Evolutionary conservation across 2,888 invertebrate species (phyloP), one percentile per base, ranked within the genome.

Genomic region (Coecobrya sp.): DNA sequence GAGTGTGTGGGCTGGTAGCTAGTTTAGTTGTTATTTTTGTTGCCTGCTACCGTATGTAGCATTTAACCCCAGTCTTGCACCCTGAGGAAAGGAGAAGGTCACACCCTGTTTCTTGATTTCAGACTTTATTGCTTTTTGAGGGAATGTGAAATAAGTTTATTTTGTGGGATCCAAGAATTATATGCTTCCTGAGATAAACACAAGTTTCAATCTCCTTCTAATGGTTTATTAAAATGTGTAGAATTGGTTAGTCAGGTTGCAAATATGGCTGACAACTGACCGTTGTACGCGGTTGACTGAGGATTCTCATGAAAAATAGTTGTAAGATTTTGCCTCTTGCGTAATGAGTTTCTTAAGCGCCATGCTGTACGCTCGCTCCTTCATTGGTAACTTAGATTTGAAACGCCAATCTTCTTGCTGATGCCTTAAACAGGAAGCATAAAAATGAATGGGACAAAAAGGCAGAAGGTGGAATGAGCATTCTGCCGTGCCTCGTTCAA

Each of bases 31-130:
- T 82, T 62, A 79, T 68, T 88, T 88, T 88, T 49, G 79, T 27
- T 42, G 59, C 4, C 49, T 42, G 86, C 86, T 86, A 86, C 86
- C 16, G 87, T 88, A 16, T 59, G 82, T 82, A 62, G 59, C 82
- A 62, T 30, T 82, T 82, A 82, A 62, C 82, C 82, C 82, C 62
- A 42, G 1, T 19, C 22, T 62, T 42, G 36, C 62, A 59, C 62
- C 59, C 82, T 82, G n/a, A 11, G 49, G 82, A 42, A 52, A 30
- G 25, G 16, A 76, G 73, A 85, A 85, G 84, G 85, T 90, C 90
- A 90, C 76, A 73, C 90, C 90, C 90, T 85, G 22, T 45, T 79
- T 79, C n/a, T 49, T 30, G 55, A 79, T 11, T 76, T 52, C 27
- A 11, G 7, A 25, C 25, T 82, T 82, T 82, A 82, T 82, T 82